Conservation (phyloP, 64 coral and sea anemone species). For the Pocillopora verrucosa region DNA sequence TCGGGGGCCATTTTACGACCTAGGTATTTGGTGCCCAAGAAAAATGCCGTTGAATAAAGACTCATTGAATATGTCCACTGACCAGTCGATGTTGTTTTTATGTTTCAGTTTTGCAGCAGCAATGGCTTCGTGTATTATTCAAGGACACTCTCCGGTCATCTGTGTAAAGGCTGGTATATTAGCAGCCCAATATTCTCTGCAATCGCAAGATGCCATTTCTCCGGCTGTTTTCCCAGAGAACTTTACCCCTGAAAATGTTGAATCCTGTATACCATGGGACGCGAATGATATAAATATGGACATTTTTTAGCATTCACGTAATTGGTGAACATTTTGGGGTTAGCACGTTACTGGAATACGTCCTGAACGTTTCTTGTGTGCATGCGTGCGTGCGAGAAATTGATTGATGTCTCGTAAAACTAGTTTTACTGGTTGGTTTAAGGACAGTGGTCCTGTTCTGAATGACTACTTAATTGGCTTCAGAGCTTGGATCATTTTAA, state of each 20-base stretch:
- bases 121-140: slow-evolving; percentile 69
- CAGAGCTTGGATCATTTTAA: too few species aligned
- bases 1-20: too few species aligned
- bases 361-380: too few species aligned
- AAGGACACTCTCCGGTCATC: slow-evolving; percentile 63
- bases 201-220: slow-evolving; percentile 66
- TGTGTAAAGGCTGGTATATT: slow-evolving; percentile 87
- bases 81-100: background rate
- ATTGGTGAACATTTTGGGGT: background rate
- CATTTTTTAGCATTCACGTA: slow-evolving; percentile 5
- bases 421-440: too few species aligned
- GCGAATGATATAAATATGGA: slow-evolving; percentile 14
- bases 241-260: slow-evolving; percentile 34
- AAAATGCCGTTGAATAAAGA: too few species aligned
- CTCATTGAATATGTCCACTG: background rate
- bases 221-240: slow-evolving; percentile 30
- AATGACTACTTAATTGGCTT: too few species aligned
- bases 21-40: too few species aligned
- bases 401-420: too few species aligned
- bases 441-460: too few species aligned
- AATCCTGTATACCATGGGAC: slow-evolving; percentile 22
- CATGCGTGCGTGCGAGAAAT: too few species aligned
- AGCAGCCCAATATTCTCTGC: slow-evolving; percentile 77
- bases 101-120: slow-evolving; percentile 78
- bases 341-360: too few species aligned